Percentiles rank a stretch among this genome's conserved stretches.
These are phyloP conservation scores for Lethocerus indicus DNA, from an alignment of 1,140 invertebrate species.

Conservation along the genomic window DNA sequence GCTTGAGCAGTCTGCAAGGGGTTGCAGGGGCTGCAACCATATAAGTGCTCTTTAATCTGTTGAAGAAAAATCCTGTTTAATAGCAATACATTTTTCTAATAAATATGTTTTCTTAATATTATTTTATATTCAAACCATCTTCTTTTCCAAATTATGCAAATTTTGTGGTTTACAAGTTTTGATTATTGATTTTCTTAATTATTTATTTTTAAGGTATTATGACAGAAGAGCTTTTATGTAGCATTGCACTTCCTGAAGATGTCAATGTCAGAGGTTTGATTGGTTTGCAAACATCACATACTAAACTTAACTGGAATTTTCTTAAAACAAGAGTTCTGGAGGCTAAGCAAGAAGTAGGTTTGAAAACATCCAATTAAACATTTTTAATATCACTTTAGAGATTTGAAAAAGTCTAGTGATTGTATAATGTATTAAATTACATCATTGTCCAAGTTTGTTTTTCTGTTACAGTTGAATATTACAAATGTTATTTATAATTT, in stretches of 20 bases:
- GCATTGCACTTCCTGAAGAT: constrained; percentile 11
- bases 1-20: too few relatives aligned
- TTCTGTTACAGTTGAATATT: not conserved
- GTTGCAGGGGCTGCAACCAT: too few relatives aligned
- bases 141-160: too few relatives aligned
- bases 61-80: not conserved
- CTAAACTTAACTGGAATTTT: constrained; percentile 7
- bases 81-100: not conserved
- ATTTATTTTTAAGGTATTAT: constrained; percentile 8
- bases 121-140: not conserved
- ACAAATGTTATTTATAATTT: not conserved
- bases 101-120: not conserved
- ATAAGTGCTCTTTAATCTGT: too few relatives aligned
- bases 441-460: too few relatives aligned
- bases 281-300: constrained; percentile 3
- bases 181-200: too few relatives aligned
- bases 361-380: too few relatives aligned
- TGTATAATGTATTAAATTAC: too few relatives aligned
- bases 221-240: constrained; percentile 4
- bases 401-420: too few relatives aligned
- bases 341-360: constrained; percentile 8
- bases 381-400: too few relatives aligned
- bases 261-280: constrained; percentile 5
- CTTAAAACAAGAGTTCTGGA: constrained; percentile 5
- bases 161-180: too few relatives aligned